Evolutionary conservation across 2,113 vertebrate genomes (phyloP).

Genomic region (Tyto alba): DNA sequence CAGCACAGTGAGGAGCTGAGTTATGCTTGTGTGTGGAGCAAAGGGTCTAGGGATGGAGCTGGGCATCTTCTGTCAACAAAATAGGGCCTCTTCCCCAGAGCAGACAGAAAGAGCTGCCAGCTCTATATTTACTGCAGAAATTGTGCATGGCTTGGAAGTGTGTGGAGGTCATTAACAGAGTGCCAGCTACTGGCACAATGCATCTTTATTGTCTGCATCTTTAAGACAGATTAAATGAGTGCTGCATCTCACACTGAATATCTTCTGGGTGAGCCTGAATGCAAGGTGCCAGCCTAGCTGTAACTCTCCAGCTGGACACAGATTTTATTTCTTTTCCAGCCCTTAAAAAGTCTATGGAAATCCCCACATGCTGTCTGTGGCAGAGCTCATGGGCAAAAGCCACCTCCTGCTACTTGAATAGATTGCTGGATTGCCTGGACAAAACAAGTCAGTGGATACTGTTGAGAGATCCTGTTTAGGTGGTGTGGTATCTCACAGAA

Average conservation of each 20-base stretch:
- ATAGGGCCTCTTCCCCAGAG: not conserved
- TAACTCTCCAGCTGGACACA: not conserved
- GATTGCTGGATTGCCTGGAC: not conserved
- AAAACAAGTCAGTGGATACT: not conserved
- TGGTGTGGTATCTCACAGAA: not conserved
- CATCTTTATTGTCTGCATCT: not conserved
- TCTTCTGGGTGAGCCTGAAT: not conserved
- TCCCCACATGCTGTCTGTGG: not conserved
- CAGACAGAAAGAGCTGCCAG: not conserved
- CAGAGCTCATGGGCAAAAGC: not conserved
- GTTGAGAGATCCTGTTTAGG: not conserved
- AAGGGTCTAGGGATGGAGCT: not conserved
- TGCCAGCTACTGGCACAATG: not conserved
- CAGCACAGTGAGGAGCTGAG: not conserved
- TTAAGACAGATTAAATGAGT: not conserved
- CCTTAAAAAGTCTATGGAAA: not conserved
- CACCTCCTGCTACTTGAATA: not conserved
- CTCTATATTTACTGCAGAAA: not conserved
- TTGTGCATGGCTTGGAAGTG: not conserved
- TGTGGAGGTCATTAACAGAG: not conserved
- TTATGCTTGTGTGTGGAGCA: rapidly evolving
- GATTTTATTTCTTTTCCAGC: not conserved
- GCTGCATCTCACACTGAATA: not conserved
- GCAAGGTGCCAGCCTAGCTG: not conserved
- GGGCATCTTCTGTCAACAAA: not conserved